phyloP scores from a whole-genome alignment of 2,113 vertebrate genomes.

The Corydoras sp. region DNA sequence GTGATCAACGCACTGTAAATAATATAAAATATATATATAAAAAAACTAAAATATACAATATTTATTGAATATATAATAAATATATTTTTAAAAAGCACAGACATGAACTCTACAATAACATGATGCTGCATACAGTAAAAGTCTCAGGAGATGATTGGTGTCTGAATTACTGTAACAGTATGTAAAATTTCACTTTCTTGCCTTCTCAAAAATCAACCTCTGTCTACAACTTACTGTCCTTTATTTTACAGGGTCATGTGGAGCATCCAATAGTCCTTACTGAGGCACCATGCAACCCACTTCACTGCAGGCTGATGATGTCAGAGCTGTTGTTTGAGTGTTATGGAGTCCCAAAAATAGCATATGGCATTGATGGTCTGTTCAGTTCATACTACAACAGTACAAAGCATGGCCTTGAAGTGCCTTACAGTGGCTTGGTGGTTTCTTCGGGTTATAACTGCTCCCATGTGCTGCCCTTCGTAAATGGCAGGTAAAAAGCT shows the following conservation, averaged over 20 bases:
- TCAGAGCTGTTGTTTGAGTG: conserved; percentile 92
- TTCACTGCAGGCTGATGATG: conserved; percentile 76
- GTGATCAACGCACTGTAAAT: too few relatives aligned
- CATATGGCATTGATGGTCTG: conserved; percentile 85
- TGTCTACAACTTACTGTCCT: background rate
- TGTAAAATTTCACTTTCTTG: too few relatives aligned
- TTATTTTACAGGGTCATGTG: conserved; percentile 53
- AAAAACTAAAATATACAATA: too few relatives aligned
- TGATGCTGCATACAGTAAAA: too few relatives aligned
- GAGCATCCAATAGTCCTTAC: conserved; percentile 72
- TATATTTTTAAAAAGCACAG: too few relatives aligned
- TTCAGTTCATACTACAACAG: conserved; percentile 86
- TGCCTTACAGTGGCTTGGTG: conserved; percentile 73
- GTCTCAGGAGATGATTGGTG: too few relatives aligned
- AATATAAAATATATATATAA: too few relatives aligned
- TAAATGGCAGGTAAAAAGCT: conserved; percentile 80
- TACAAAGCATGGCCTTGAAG: conserved; percentile 43
- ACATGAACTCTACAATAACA: too few relatives aligned
- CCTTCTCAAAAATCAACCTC: too few relatives aligned
- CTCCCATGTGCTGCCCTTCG: conserved; percentile 86
- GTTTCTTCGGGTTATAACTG: conserved; percentile 91
- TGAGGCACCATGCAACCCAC: conserved; percentile 68
- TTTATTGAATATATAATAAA: too few relatives aligned
- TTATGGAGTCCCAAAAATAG: conserved; percentile 82
- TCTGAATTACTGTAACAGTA: background rate